Percentiles rank a stretch among this genome's conserved stretches.
Evolutionary conservation across 2,113 vertebrate species (phyloP).

Genomic region (Menura novaehollandiae): DNA sequence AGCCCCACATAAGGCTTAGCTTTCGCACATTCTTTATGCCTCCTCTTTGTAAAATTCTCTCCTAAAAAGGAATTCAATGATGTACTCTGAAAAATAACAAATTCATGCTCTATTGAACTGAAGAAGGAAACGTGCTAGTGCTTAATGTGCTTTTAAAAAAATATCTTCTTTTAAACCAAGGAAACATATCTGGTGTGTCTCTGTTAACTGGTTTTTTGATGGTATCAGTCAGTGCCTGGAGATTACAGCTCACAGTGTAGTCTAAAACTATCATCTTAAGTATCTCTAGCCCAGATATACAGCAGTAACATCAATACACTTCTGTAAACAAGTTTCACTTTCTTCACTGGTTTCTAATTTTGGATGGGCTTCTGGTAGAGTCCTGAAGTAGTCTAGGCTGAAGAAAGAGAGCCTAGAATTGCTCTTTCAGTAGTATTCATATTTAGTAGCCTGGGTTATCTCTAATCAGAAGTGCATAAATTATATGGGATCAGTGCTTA

Average conservation of each 20-base stretch:
- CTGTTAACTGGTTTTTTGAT: not conserved
- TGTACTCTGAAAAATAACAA: not conserved
- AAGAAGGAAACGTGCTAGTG: not conserved
- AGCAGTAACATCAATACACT: not conserved
- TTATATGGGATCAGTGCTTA: not conserved
- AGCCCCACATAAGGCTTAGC: not conserved
- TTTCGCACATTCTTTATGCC: not conserved
- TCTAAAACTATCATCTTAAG: not conserved
- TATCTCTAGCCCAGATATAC: not conserved
- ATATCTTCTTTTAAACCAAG: not conserved
- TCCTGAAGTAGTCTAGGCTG: not conserved
- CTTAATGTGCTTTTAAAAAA: not conserved
- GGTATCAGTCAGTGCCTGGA: not conserved
- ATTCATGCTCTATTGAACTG: not conserved
- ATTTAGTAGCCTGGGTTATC: not conserved
- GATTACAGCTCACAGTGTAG: not conserved
- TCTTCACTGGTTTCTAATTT: not conserved
- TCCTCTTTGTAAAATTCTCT: slow-evolving; percentile 4
- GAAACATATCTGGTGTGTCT: not conserved
- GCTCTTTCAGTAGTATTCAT: not conserved
- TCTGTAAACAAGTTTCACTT: not conserved
- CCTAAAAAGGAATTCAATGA: not conserved
- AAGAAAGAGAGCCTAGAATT: not conserved
- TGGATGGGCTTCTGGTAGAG: not conserved
- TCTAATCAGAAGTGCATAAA: not conserved